Evolutionary conservation across 1,140 invertebrate species (phyloP), one percentile per base, ranked within the genome.

Genomic region (Papilio aristodemus): DNA sequence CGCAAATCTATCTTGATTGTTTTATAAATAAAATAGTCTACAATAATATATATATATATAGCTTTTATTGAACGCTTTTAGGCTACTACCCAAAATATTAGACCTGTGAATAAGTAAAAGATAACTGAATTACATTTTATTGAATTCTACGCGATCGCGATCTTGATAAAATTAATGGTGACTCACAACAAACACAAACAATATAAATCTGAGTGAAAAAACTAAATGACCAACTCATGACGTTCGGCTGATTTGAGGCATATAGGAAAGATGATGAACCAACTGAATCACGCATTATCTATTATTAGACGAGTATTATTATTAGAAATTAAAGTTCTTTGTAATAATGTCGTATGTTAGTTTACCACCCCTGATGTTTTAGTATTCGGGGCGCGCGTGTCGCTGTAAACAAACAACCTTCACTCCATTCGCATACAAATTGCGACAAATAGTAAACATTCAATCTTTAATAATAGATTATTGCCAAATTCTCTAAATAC

Each of bases 341-440:
- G 13, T 46, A 19, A 17, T 54, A 11, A 10, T 22, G 6, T 43
- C 0, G 4, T 13, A 25, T 54, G 19, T 22, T 54, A 78, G 79
- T 84, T 86, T 58, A 58, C 11, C n/a, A 67, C 62, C 76, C 68
- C 80, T 84, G 80, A 43, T 67, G 39, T 68, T 77, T 72, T 70
- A 25, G 71, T 86, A 88, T 89, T 83, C 84, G 76, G 82, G 84
- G 74, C 86, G 81, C 86, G 79, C 74, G 70, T 67, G 64, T 59
- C 68, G 78, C 74, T 70, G 78, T 83, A 69, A 80, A 83, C 76
- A 86, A 85, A 81, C 81, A 87, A 74, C 87, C 87, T 88, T 88
- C 79, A 67, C 58, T 54, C 59, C 54, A 50, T n/a, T n/a, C 39
- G 83, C 77, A 87, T 88, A 83, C 78, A 75, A 87, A 88, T 39